Conservation (phyloP, 2,888 invertebrate genomes). For the Hyposoter didymator region DNA sequence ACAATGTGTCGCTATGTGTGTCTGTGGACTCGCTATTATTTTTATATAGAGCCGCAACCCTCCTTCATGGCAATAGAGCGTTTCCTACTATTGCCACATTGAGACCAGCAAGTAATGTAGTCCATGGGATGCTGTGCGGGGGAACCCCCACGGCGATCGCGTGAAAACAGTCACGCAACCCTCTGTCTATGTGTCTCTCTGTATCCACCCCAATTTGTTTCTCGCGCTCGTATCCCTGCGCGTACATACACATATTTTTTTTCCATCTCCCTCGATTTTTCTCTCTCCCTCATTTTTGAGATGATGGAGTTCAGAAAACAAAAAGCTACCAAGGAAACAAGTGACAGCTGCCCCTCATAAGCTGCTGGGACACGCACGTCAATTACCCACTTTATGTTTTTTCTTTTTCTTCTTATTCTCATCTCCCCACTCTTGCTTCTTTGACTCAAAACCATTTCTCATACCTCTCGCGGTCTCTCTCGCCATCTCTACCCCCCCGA, state of each 20-base stretch:
- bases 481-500: conserved; percentile 4
- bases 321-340: conserved; percentile 79
- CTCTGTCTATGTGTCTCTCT: conserved; percentile 32
- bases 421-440: conserved; percentile 17
- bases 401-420: conserved; percentile 33
- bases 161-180: conserved; percentile 78
- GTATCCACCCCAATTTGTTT: conserved; percentile 3
- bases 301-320: conserved; percentile 71
- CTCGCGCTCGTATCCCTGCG: neutral
- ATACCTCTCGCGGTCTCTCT: conserved; percentile 10
- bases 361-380: conserved; percentile 71
- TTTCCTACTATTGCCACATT: conserved; percentile 57
- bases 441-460: conserved; percentile 50
- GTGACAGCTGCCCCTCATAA: conserved; percentile 79
- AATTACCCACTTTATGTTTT: conserved; percentile 78
- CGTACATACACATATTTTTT: neutral
- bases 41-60: conserved; percentile 38
- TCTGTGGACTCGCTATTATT: conserved; percentile 67
- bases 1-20: conserved; percentile 72
- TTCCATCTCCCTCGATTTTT: neutral
- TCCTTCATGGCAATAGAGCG: conserved; percentile 35
- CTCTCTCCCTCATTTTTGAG: conserved; percentile 21
- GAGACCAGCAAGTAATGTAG: conserved; percentile 41
- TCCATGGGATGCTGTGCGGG: conserved; percentile 67
- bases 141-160: conserved; percentile 79